Percentiles rank a stretch among this genome's conserved stretches.
phyloP scores from a whole-genome alignment of 2,888 invertebrate genomes.

The Pammene aurita region DNA sequence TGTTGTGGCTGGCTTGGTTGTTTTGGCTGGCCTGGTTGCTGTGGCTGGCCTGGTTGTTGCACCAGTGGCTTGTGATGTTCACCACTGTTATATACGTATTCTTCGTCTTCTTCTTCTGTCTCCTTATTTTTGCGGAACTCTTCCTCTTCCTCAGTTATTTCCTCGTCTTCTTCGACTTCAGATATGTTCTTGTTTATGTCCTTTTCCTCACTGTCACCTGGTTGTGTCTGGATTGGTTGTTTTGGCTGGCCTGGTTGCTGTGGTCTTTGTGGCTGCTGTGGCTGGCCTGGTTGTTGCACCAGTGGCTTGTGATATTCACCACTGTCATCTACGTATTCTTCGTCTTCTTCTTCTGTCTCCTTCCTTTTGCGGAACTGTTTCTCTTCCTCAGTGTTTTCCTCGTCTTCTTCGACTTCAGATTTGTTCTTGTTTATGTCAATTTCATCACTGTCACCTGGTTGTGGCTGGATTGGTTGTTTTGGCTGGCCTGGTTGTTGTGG shows the following conservation, averaged over 20 bases:
- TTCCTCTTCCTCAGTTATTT: slow-evolving; percentile 11
- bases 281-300: not conserved
- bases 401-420: not conserved
- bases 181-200: not conserved
- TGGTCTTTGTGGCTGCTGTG: not conserved
- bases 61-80: not conserved
- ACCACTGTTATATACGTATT: not conserved
- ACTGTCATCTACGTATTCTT: not conserved
- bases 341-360: not conserved
- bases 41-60: not conserved
- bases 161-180: not conserved
- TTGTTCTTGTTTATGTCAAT: not conserved
- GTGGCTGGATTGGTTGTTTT: not conserved
- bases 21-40: not conserved
- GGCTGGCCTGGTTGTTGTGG: not conserved
- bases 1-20: not conserved
- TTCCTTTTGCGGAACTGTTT: slow-evolving; percentile 4
- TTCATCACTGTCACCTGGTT: not conserved
- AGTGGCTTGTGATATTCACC: not conserved
- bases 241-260: not conserved
- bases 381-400: slow-evolving; percentile 11
- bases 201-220: slow-evolving; percentile 11
- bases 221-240: slow-evolving; percentile 27
- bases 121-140: not conserved
- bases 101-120: not conserved